A percentile compares a stretch with the other conserved stretches of the same genome.
Conservation (phyloP, 2,888 invertebrate genomes). For the Callyntrura sp. region DNA sequence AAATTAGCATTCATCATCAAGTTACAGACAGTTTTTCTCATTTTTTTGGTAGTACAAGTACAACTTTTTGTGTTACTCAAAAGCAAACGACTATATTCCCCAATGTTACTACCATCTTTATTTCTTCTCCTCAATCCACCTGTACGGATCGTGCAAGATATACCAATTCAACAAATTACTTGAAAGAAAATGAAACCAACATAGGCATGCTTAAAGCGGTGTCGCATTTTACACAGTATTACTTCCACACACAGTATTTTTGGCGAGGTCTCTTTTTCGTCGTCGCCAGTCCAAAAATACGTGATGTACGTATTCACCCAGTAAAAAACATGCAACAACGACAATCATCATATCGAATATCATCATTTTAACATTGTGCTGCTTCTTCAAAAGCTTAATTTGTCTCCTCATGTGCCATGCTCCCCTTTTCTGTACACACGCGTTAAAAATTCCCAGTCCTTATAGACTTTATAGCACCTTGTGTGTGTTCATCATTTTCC, state of each 20-base stretch:
- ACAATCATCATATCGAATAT: not conserved
- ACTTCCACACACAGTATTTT: not conserved
- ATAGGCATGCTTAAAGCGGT: not conserved
- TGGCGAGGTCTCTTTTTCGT: not conserved
- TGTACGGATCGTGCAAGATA: not conserved
- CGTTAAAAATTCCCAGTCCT: not conserved
- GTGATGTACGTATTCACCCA: not conserved
- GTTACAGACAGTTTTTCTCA: not conserved
- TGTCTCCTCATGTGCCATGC: not conserved
- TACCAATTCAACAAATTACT: too few species aligned
- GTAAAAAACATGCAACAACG: not conserved
- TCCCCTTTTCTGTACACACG: not conserved
- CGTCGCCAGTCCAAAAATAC: slow-evolving; percentile 4
- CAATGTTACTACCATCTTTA: not conserved
- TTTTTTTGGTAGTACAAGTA: not conserved
- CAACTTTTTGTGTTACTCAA: not conserved
- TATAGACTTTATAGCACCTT: not conserved
- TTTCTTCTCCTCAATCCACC: not conserved
- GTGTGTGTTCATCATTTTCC: not conserved
- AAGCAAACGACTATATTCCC: not conserved
- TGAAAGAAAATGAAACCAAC: not conserved
- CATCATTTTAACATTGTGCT: not conserved
- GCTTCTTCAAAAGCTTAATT: not conserved
- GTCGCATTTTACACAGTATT: not conserved
- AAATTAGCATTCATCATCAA: slow-evolving; percentile 11